Evolutionary conservation across 2,888 invertebrate species (phyloP).

Genomic region (Pachymerium ferrugineum): DNA sequence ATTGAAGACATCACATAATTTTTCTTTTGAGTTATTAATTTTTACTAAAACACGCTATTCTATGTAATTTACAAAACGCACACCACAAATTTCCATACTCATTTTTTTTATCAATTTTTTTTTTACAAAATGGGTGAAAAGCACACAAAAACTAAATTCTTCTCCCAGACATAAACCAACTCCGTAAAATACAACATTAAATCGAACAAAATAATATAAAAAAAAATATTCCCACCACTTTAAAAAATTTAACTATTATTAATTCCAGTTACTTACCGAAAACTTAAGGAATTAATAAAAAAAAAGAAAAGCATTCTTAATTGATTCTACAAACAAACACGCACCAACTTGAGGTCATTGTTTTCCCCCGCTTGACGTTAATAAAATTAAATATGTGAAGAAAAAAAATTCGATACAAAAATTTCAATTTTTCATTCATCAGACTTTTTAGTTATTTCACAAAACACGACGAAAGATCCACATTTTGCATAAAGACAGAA

Average conservation of each 20-base stretch:
- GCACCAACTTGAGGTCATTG: background rate
- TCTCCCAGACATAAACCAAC: too few relatives aligned
- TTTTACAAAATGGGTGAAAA: background rate
- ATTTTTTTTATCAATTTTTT: background rate
- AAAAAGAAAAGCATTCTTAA: background rate
- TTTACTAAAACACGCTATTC: slow-evolving; percentile 3
- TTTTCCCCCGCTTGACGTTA: background rate
- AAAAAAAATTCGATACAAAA: background rate
- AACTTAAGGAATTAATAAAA: background rate
- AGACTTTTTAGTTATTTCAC: background rate
- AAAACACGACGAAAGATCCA: background rate
- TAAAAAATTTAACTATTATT: slow-evolving; percentile 14
- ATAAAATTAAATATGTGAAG: background rate
- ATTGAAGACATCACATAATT: slow-evolving; percentile 4
- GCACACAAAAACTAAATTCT: background rate
- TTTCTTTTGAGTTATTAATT: background rate
- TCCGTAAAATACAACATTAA: background rate
- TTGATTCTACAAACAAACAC: slow-evolving; percentile 12
- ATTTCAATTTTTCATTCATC: background rate
- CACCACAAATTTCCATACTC: background rate
- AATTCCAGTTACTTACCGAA: slow-evolving; percentile 11
- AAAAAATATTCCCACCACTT: slow-evolving; percentile 20
- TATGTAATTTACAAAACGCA: slow-evolving; percentile 17
- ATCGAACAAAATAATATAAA: background rate
- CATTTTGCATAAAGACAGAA: background rate